Base-by-base conservation (phyloP, 2,113 vertebrate genomes). In the Labeo rohita region DNA sequence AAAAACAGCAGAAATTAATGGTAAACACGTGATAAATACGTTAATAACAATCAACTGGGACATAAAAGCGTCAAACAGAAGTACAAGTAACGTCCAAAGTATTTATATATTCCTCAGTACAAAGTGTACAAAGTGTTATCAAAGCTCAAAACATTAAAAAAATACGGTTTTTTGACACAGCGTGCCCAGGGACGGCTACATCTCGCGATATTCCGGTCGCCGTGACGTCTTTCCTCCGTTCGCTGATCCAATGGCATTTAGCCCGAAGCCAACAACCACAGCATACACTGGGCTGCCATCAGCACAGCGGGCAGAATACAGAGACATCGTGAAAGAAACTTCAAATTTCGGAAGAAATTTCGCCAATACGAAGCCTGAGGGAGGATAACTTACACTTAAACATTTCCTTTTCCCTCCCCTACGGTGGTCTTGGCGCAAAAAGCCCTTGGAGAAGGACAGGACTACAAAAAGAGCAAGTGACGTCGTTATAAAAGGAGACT, bases 401-500 rank as follows among this genome's bases (percentile, higher is more conserved):
- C 23, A 23, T 78, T 77, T 45, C 61, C 28, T 34, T 56, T 5
- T 3, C 23, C 70, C 15, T 73, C 3, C 6, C 11, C 13, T 7
- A 73, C 82, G 49, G 18, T n/a, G 34, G 28, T 61, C 47, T 80
- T 47, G 43, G n/a, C 34, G 21, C 43, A 68, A n/a, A 72, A 56
- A 5, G 54, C 54, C 61, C 43, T 61, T 0, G 65, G 34, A 39
- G 18, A 59, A 82, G 61, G 73, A 88, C 28, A 47, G 34, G 68
- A 66, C 50, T 72, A 16, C 85, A 49, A 45, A 82, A 61, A 28
- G 73, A 79, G 50, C 61, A 63, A 86, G 87, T 89, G 85, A 84
- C 88, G 89, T 87, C 68, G 84, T 92, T 92, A 86, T 43, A 85
- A 87, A 76, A 85, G 49, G 78, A 83, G 87, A 83, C 85, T 72